Base-by-base conservation (phyloP, 1,140 invertebrate species). In the Leptoteleia sp. region DNA sequence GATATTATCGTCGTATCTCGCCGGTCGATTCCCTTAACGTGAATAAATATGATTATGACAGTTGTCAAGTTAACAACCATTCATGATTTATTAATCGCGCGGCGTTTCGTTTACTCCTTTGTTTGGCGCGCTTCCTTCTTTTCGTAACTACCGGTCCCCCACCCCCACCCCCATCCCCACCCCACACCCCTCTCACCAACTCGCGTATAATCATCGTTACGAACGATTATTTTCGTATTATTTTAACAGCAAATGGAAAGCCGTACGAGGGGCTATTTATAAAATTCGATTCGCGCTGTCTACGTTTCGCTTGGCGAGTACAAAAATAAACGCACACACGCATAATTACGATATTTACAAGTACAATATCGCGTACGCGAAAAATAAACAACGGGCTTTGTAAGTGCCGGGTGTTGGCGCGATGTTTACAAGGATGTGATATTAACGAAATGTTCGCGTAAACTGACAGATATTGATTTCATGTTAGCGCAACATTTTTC, bases 401-500 rank as follows among this genome's bases (percentile, higher is more conserved):
- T 16, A 3, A 25, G 8, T 59, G 15, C 13, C n/a, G n/a, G 13
- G 29, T 52, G 47, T 52, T 37, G 11, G 7, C 8, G 4, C 31
- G 11, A 31, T 64, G 45, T 50, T 64, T 64, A 64, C 35, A 64
- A 40, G 33, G 17, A 40, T 50, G 13, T 11, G 29, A 7, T 47
- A 45, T 61, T 50, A 64, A 64, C 61, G 33, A 64, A 64, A 64
- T 38, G 35, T 31, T 40, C 22, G 35, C 33, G 61, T 42, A 64
- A 64, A 64, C 45, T 64, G 45, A 52, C 47, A 52, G 45, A 33
- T 64, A 64, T 64, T 42, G 61, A 64, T 64, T 64, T 52, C 37
- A 22, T 52, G 61, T 52, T 62, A 64, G 52, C 47, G 25, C 25
- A 37, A 47, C 42, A 50, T 61, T 61, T 65, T 37, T 54, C 16